These are phyloP conservation scores for Bryconaethiops microstoma DNA, from an alignment of 2,797 vertebrate species.

Conservation along the genomic window DNA sequence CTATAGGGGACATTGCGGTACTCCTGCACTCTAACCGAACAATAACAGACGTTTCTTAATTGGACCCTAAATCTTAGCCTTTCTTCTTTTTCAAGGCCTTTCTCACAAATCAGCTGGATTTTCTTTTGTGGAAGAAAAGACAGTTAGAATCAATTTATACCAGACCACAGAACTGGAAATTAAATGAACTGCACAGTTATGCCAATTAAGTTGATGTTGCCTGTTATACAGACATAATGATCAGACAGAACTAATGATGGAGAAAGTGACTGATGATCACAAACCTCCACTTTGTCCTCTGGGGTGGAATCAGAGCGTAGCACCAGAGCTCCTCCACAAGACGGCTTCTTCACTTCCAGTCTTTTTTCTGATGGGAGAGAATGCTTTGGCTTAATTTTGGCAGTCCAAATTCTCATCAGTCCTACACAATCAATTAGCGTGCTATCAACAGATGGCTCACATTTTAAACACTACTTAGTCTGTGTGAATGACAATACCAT, in stretches of 20 bases:
- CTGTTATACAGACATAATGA: constrained; percentile 23
- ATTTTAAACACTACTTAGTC: constrained; percentile 23
- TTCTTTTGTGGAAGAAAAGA: constrained; percentile 13
- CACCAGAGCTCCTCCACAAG: constrained; percentile 54
- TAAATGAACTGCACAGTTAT: constrained; percentile 23
- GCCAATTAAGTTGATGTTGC: constrained; percentile 32
- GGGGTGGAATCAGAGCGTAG: constrained; percentile 51
- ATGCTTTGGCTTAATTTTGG: not conserved
- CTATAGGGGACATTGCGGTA: constrained; percentile 30
- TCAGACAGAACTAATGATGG: constrained; percentile 35
- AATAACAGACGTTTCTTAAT: constrained; percentile 41
- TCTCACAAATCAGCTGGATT: constrained; percentile 21
- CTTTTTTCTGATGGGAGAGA: constrained; percentile 53
- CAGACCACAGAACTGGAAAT: constrained; percentile 17
- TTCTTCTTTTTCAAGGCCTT: constrained; percentile 28
- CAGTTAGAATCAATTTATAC: constrained; percentile 11
- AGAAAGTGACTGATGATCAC: constrained; percentile 45
- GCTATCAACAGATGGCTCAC: constrained; percentile 22
- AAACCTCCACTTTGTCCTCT: constrained; percentile 59
- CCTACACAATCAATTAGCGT: constrained; percentile 13
- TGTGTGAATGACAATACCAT: constrained; percentile 30
- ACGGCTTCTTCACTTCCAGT: constrained; percentile 52
- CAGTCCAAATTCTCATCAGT: constrained; percentile 23
- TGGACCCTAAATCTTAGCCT: constrained; percentile 45
- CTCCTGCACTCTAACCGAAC: constrained; percentile 18